Base-by-base conservation (phyloP, 2,797 vertebrate species). In the Gouania willdenowi region DNA sequence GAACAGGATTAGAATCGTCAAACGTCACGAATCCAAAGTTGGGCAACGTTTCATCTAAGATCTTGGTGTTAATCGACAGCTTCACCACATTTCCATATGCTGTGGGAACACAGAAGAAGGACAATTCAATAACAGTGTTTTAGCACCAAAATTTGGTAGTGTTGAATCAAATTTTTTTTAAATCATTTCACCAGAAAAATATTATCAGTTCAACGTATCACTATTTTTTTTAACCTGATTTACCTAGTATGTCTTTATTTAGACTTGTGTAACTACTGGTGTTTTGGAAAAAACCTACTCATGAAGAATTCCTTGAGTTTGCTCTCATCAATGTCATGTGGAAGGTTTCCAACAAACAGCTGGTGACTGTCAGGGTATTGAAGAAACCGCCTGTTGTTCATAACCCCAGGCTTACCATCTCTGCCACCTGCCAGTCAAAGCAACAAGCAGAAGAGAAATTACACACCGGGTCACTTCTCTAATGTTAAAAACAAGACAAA, bases 21-120 rank as follows among this genome's bases (percentile, higher is more conserved):
- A 98, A 99, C 28, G 99, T 95, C 70, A 99, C 96, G 21, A 98
- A 99, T 51, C 96, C 97, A 71, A 99, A 98, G 77, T 99, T 99
- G 33, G 97, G 97, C 65, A 99, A 85, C 52, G 98, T 98, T 48
- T 94, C 94, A 44, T 94, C 93, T 41, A 98, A 92, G 15, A 91
- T 95, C 76, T 98, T 99, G 16, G 96, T 98, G 82, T 99, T 98
- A 76, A 98, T 99, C 57, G 94, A 90, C 80, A 99, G 90, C 77
- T 99, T 97, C 44, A 99, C 89, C 37, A 99, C 93, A 4, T 91
- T 97, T 66, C 96, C 97, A 32, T 96, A 98, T 29, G 90, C 96
- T 99, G 58, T 14, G 45, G 55, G 6, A 40, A 39, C 19, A 20
- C 20, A 19, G 45, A 2, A 30, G 3, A 14, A 2, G 4, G 20